phyloP scores from a whole-genome alignment of 2,797 vertebrate species.

The Staurois parvus region DNA sequence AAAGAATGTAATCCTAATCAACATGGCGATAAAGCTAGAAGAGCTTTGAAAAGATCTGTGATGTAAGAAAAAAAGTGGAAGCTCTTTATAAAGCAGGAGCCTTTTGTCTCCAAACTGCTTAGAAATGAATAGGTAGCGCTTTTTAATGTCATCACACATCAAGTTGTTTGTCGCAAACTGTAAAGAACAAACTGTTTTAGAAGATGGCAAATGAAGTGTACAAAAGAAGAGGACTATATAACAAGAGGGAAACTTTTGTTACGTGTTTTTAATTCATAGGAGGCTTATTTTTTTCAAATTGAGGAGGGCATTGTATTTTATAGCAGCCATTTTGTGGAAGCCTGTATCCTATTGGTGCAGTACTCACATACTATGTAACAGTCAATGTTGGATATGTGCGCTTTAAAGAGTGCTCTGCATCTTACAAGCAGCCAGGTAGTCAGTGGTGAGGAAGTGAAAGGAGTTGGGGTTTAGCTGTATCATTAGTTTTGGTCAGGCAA shows the following conservation, averaged over 20 bases:
- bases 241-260: not conserved
- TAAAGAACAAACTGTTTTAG: conserved; percentile 40
- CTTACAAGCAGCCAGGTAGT: too few species aligned
- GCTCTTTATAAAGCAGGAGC: conserved; percentile 21
- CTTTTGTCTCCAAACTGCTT: conserved; percentile 57
- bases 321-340: not conserved
- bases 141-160: conserved; percentile 57
- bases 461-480: too few species aligned
- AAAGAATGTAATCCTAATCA: conserved; percentile 45
- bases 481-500: too few species aligned
- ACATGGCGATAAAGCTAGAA: conserved; percentile 46
- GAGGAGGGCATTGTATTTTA: not conserved
- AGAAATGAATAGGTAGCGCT: conserved; percentile 52
- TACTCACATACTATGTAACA: too few species aligned
- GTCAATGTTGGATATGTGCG: too few species aligned
- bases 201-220: conserved; percentile 8
- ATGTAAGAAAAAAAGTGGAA: conserved; percentile 54
- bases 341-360: too few species aligned
- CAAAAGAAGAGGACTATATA: conserved; percentile 5
- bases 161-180: conserved; percentile 44
- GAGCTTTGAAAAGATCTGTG: conserved; percentile 50
- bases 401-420: too few species aligned
- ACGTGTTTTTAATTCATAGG: not conserved
- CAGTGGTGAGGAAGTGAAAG: too few species aligned
- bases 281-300: not conserved